Base-by-base conservation (phyloP, 2,888 invertebrate species). In the Caenorhabditis angaria region DNA sequence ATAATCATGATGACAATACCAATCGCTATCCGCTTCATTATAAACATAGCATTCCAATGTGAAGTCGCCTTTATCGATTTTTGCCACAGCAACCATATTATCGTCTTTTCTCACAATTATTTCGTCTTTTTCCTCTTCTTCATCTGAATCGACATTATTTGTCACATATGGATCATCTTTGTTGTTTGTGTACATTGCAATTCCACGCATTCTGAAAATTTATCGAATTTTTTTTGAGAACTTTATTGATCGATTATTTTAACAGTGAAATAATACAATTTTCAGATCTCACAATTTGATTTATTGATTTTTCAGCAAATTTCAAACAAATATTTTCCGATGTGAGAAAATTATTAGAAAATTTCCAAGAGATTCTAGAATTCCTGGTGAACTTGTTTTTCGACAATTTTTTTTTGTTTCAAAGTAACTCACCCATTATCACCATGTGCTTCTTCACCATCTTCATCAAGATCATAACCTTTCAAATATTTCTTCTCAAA, bases 1-100 rank as follows among this genome's bases (percentile, higher is more conserved):
- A 69, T 95, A 91, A 88, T 97, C 96, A 88, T 97, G 97, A 88
- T 97, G 96, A 25, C 85, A 77, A 55, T 76, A 99, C 73, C 96
- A 91, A 0, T 94, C 93, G 50, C 92, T 93, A 86, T 94, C 94
- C 53, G 91, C 91, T 88, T 93, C 93, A 88, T 97, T 97, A 88
- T 93, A 95, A 61, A 97, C 94, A 93, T 89, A 70, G 47, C 84
- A 82, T 35, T 82, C 82, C 53, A 85, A 59, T 29, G 81, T 74
- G 63, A 72, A 80, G 20, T 84, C 83, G 24, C 82, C 83, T 83
- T 96, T 95, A 78, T 97, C 89, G 57, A 93, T 91, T 85, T 94
- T 93, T 18, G 93, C 95, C 0, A 94, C 92, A 18, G 94, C 89
- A 25, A 97, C 90, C 25, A 97, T 90, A 89, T 97, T 97, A 88